Percentiles rank a stretch among this genome's conserved stretches.
These are phyloP conservation scores for Carollia perspicillata DNA, from an alignment of 2,113 vertebrate genomes.

Conservation along the genomic window DNA sequence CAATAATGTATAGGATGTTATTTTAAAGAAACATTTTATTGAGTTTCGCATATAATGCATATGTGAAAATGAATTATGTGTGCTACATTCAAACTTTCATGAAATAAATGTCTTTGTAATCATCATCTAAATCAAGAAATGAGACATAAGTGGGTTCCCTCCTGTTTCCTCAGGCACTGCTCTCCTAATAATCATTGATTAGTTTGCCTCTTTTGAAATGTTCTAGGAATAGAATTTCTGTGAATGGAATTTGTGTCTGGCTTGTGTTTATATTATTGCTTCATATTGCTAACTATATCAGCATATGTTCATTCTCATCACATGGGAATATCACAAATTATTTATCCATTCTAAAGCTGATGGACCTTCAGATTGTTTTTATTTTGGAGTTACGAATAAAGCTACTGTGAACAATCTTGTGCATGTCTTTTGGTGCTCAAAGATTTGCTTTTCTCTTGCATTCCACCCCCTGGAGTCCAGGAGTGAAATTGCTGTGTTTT, in stretches of 20 bases:
- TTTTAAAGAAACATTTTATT: neutral
- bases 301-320: neutral
- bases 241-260: neutral
- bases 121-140: neutral
- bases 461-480: neutral
- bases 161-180: neutral
- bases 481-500: neutral
- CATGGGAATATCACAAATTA: slow-evolving; percentile 8
- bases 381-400: neutral
- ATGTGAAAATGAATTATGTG: neutral
- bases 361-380: neutral
- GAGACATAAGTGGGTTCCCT: neutral
- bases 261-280: neutral
- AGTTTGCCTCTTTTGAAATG: neutral
- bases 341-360: neutral
- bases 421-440: neutral
- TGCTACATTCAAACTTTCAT: neutral
- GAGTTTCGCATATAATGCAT: neutral
- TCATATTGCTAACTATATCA: neutral
- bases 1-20: neutral
- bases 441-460: neutral
- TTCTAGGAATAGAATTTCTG: neutral
- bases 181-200: neutral
- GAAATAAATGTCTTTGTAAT: neutral
- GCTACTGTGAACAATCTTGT: neutral